Evolutionary conservation across 2,797 vertebrate species (phyloP), one percentile per base, ranked within the genome.

Genomic region (Clarias fuscus): DNA sequence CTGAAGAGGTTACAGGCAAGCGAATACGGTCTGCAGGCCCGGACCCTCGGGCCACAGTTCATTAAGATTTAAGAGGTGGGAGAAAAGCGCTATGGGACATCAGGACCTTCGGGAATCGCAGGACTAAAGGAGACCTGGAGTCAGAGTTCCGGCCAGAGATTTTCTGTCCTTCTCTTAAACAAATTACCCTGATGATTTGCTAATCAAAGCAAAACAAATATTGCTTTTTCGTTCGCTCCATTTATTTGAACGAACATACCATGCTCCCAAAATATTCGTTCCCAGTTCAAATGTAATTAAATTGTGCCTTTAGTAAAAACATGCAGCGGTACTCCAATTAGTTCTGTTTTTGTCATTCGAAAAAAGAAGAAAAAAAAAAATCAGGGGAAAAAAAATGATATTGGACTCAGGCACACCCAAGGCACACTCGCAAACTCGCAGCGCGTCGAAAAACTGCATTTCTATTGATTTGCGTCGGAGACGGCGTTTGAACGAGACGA

Each of bases 181-280:
- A 95, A 95, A 95, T 93, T 92, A 92, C 92, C 90, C 94, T 92
- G 92, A 92, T 87, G 88, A 92, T 94, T 94, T 94, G 92, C 93
- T 95, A 95, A 96, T 95, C 95, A 95, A 95, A 94, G 94, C 95
- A 95, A 95, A 95, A 95, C 94, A 95, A 96, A 96, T 96, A 96
- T 96, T 96, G 95, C 94, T 94, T 95, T 65, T 95, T 95, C 92
- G 92, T 95, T 94, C 94, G 95, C 95, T 96, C 93, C 94, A 95
- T 95, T 96, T 95, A 95, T 95, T 94, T 94, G 94, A 95, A 95
- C 87, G 95, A 95, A 95, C 93, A 94, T 91, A 91, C 90, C 92
- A 95, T 93, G 90, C 94, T 95, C 95, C 95, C 95, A 93, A 95
- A 96, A 96, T 96, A 94, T 94, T 95, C 94, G 84, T 95, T 95